Conservation (phyloP, 2,113 vertebrate genomes). For the Sapayoa aenigma region DNA sequence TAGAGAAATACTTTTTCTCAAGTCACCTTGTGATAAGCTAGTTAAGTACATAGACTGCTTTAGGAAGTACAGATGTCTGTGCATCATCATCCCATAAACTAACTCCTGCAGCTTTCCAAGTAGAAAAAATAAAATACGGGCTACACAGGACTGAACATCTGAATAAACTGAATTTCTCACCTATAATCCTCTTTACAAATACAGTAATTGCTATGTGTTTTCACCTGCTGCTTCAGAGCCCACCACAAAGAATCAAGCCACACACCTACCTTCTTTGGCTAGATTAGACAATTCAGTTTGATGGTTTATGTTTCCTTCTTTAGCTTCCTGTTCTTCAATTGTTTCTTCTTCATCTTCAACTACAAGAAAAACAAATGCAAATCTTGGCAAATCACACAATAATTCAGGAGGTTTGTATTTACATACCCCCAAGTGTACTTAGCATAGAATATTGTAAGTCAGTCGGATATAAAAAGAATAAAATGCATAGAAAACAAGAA, state of each 20-base stretch:
- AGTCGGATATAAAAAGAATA: not conserved
- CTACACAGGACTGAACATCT: not conserved
- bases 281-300: conserved; percentile 82
- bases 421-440: not conserved
- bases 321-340: conserved; percentile 87
- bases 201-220: not conserved
- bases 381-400: not conserved
- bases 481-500: not conserved
- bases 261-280: conserved; percentile 66
- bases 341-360: conserved; percentile 88
- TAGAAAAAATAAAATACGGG: not conserved
- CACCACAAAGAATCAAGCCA: not conserved
- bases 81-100: not conserved
- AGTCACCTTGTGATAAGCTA: not conserved
- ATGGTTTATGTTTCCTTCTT: conserved; percentile 83
- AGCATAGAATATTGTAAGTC: not conserved
- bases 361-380: conserved; percentile 39
- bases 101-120: not conserved
- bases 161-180: not conserved
- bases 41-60: not conserved
- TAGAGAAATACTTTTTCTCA: not conserved
- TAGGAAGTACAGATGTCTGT: not conserved
- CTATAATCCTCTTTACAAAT: not conserved
- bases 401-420: not conserved
- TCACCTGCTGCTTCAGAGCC: not conserved